phyloP scores from a whole-genome alignment of 2,113 vertebrate species.

The Antechinus flavipes region DNA sequence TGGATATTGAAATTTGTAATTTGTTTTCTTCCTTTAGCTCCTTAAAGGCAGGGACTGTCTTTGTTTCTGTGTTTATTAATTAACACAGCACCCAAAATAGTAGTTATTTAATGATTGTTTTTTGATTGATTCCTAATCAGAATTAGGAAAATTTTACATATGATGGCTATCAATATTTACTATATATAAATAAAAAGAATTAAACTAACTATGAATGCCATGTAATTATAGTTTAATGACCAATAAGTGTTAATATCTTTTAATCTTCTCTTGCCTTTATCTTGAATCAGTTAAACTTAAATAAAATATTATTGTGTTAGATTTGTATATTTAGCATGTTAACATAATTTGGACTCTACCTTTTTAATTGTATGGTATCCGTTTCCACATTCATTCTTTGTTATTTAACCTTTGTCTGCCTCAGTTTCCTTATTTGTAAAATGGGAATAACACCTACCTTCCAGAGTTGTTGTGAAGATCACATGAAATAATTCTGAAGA shows the following conservation, averaged over 20 bases:
- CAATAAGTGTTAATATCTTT: background rate
- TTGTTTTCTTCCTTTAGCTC: background rate
- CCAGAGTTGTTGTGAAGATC: background rate
- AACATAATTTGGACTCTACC: constrained; percentile 25
- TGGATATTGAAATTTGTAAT: background rate
- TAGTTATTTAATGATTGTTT: background rate
- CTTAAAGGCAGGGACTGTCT: background rate
- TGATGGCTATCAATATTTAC: background rate
- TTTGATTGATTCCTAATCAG: background rate
- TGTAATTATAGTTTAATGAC: background rate
- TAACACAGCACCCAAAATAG: background rate
- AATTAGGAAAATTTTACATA: background rate
- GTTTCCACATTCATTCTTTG: background rate
- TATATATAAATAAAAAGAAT: background rate
- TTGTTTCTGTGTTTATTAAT: background rate
- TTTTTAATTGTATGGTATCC: constrained; percentile 5
- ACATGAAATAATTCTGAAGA: background rate
- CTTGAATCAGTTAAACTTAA: constrained; percentile 18
- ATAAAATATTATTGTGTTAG: constrained; percentile 12
- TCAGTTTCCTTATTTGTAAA: background rate
- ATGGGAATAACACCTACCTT: background rate
- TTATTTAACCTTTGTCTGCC: background rate
- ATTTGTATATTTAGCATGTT: constrained; percentile 26
- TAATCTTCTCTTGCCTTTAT: constrained; percentile 7
- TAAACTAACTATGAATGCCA: background rate